These are phyloP conservation scores for Rhynchomys soricoides DNA, from an alignment of 2,113 vertebrate species.

Conservation along the genomic window DNA sequence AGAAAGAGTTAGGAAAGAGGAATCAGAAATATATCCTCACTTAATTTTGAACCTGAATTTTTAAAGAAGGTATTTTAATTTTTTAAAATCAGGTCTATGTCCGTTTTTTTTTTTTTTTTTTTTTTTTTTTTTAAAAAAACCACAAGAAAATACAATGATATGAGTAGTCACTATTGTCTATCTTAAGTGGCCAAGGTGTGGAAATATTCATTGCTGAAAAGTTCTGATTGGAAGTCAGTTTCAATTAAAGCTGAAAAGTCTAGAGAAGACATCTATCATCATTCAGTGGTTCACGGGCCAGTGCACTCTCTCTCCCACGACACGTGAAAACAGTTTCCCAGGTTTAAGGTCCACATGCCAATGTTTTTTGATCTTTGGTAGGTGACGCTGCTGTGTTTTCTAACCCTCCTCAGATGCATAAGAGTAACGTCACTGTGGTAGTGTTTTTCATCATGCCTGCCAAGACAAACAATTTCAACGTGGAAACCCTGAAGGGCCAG, in stretches of 20 bases:
- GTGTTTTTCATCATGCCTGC: conserved; percentile 99
- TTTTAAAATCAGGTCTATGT: background rate
- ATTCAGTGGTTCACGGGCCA: background rate
- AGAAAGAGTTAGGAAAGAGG: background rate
- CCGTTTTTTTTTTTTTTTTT: too few relatives aligned
- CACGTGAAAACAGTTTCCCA: background rate
- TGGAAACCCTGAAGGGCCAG: conserved; percentile 97
- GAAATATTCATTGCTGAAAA: background rate
- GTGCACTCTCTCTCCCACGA: background rate
- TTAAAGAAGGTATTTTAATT: background rate
- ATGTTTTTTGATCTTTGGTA: background rate
- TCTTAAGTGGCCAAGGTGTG: background rate
- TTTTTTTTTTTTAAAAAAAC: background rate
- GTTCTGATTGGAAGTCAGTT: background rate
- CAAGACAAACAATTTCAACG: conserved; percentile 98
- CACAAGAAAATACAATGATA: background rate
- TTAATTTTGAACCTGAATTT: conserved; percentile 32
- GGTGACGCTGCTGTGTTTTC: conserved; percentile 43
- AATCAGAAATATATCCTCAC: background rate
- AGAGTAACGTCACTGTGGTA: conserved; percentile 93
- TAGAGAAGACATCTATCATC: background rate
- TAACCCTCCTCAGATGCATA: conserved; percentile 90
- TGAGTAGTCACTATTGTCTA: background rate
- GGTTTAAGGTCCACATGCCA: background rate
- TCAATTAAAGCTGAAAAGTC: background rate